phyloP scores from a whole-genome alignment of 2,113 vertebrate genomes.

The Ameiurus melas region DNA sequence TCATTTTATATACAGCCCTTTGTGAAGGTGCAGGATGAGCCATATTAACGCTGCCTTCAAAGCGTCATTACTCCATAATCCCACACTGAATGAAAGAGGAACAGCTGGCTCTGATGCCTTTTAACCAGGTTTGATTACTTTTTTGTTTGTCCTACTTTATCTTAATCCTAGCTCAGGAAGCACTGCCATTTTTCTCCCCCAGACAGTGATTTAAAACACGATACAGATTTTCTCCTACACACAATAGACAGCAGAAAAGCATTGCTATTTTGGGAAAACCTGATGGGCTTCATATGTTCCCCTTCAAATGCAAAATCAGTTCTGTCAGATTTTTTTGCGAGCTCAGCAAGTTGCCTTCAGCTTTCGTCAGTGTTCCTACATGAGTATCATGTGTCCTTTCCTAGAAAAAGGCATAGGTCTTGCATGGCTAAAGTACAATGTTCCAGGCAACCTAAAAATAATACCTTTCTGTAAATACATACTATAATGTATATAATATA shows the following conservation, averaged over 20 bases:
- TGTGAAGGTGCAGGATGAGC: slow-evolving; percentile 26
- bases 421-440: slow-evolving; percentile 15
- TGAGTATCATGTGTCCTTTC: slow-evolving; percentile 23
- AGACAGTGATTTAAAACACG: slow-evolving; percentile 55
- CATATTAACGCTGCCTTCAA: slow-evolving; percentile 47
- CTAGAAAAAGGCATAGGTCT: neutral
- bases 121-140: slow-evolving; percentile 68
- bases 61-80: slow-evolving; percentile 69
- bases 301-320: slow-evolving; percentile 50
- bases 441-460: slow-evolving; percentile 1
- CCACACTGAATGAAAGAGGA: slow-evolving; percentile 66
- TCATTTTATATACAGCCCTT: neutral
- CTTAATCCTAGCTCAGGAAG: slow-evolving; percentile 66
- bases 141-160: slow-evolving; percentile 77
- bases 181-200: slow-evolving; percentile 52
- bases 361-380: slow-evolving; percentile 16
- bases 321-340: slow-evolving; percentile 36
- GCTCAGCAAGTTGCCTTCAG: slow-evolving; percentile 53
- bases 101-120: slow-evolving; percentile 74
- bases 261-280: slow-evolving; percentile 38
- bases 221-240: slow-evolving; percentile 43
- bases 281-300: slow-evolving; percentile 51
- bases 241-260: slow-evolving; percentile 40
- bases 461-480: neutral
- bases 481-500: neutral